phyloP scores from a whole-genome alignment of 2,797 vertebrate genomes.

The Diplodus puntazzo region DNA sequence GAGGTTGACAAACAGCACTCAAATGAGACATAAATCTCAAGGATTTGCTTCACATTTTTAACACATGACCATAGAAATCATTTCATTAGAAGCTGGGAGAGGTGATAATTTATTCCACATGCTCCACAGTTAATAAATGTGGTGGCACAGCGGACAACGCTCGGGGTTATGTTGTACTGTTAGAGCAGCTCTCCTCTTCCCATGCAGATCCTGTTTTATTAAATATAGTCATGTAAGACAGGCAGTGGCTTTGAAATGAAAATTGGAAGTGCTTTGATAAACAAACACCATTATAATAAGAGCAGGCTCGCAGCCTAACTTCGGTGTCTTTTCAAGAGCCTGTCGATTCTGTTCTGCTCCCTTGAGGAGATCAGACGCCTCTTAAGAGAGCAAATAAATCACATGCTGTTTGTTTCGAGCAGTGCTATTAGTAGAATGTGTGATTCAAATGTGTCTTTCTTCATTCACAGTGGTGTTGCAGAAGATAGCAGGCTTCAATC shows the following conservation, averaged over 20 bases:
- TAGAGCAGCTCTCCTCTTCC: not conserved
- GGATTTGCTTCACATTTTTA: conserved; percentile 32
- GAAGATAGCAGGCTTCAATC: not conserved
- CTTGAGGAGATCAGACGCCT: not conserved
- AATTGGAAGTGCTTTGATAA: conserved; percentile 41
- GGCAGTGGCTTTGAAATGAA: conserved; percentile 14
- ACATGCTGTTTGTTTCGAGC: not conserved
- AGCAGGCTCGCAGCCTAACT: not conserved
- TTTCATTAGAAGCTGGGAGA: conserved; percentile 50
- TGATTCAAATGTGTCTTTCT: not conserved
- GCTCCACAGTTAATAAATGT: conserved; percentile 49
- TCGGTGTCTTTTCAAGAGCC: conserved; percentile 10
- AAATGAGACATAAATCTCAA: conserved; percentile 44
- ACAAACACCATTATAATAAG: conserved; percentile 33
- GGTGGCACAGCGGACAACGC: conserved; percentile 3
- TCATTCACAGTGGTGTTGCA: not conserved
- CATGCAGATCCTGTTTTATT: conserved; percentile 32
- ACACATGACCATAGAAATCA: conserved; percentile 39
- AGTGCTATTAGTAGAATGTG: not conserved
- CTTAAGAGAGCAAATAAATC: conserved; percentile 29
- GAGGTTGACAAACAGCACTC: conserved; percentile 32
- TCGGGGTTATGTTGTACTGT: conserved; percentile 19
- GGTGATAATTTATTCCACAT: conserved; percentile 56
- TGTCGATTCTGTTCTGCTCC: not conserved
- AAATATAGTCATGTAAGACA: conserved; percentile 27